Base-by-base conservation (phyloP, 2,113 vertebrate species). In the Vimba vimba region DNA sequence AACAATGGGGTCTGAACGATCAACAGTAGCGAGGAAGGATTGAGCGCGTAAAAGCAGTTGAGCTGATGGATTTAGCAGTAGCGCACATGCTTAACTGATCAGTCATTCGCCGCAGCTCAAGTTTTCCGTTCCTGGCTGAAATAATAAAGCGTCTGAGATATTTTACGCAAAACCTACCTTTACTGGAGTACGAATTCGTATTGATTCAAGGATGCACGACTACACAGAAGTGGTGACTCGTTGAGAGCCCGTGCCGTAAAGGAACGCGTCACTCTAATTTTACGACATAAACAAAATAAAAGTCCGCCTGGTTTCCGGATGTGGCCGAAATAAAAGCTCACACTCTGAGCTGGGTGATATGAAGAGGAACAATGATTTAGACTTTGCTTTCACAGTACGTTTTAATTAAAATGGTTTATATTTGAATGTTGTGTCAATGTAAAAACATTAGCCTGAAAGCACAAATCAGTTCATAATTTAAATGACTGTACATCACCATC, bases 11-110 rank as follows among this genome's bases (percentile, higher is more conserved):
- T 36, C 6, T 52, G 45, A 52, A 21, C 30, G 3, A 52, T 15
- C 12, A 33, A 21, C 12, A 45, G 25, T 64, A 8, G 5, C 13
- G 33, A 15, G 62, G 80, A 69, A 52, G 39, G 59, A 50, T n/a
- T 82, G 19, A 82, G 45, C 64, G 64, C 45, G 64, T 50, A 13
- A 82, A 82, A 4, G 27, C 64, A 69, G 64, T 47, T 69, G 64
- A 69, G 64, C 64, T 69, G 27, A 30, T 4, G 6, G 25, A 30
- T 47, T 81, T 0, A 50, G 71, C 57, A 64, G 39, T 15, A 81
- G 59, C 45, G 80, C 50, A 74, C 82, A 83, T 73, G 81, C 66
- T 33, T 33, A 8, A 4, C 47, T 39, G 4, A 19, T 25, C 81
- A 73, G 0, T 47, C 2, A 21, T 45, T 47, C 45, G 13, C 57